A percentile compares a stretch with the other conserved stretches of the same genome.
Conservation (phyloP, 1,140 invertebrate genomes). For the Dendroctonus ponderosae region DNA sequence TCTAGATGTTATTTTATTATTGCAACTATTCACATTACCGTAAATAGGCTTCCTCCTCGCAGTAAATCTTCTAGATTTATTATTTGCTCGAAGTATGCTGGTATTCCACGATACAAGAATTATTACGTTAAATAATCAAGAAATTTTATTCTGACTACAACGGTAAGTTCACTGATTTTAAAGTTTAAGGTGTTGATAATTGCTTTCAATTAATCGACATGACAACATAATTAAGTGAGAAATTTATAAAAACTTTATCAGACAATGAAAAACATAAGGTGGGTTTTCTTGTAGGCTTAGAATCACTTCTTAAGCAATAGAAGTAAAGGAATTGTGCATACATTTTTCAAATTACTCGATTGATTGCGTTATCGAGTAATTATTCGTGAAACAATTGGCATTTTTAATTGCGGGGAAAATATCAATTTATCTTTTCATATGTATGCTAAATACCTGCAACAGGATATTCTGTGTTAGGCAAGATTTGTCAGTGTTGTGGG, state of each 20-base stretch:
- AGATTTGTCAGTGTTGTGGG: slow-evolving; percentile 8
- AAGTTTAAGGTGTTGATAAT: too few species aligned
- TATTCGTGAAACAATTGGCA: slow-evolving; percentile 4
- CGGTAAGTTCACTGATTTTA: too few species aligned
- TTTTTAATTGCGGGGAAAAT: neutral
- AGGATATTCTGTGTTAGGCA: slow-evolving; percentile 3
- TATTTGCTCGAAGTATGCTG: too few species aligned
- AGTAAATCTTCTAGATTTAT: too few species aligned
- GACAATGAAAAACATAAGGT: slow-evolving; percentile 5
- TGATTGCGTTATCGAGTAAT: slow-evolving; percentile 2
- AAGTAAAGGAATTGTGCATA: neutral
- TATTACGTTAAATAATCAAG: too few species aligned
- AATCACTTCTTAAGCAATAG: slow-evolving; percentile 5
- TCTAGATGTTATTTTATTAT: neutral
- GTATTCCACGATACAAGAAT: too few species aligned
- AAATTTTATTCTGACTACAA: too few species aligned
- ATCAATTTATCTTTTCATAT: neutral
- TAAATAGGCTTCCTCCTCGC: too few species aligned
- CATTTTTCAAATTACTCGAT: neutral
- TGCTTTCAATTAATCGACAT: too few species aligned
- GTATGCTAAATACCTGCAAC: neutral
- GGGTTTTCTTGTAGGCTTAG: slow-evolving; percentile 3
- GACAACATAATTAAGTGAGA: too few species aligned
- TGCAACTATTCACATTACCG: neutral
- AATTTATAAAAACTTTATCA: neutral